These are phyloP conservation scores for Uria aalge DNA, from an alignment of 2,113 vertebrate genomes.

Conservation along the genomic window DNA sequence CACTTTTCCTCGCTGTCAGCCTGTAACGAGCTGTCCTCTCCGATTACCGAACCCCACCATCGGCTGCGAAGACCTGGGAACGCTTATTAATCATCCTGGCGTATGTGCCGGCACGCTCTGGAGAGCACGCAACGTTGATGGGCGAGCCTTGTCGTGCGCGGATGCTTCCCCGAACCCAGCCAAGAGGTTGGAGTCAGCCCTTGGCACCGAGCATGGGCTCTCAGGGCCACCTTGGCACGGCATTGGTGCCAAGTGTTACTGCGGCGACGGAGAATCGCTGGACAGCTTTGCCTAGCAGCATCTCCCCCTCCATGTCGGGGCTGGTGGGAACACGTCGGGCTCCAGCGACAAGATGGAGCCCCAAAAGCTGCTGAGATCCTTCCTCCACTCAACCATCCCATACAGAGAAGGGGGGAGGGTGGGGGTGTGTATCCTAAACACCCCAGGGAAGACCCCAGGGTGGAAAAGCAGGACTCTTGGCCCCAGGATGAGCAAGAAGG, in stretches of 20 bases:
- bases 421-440: too few species aligned
- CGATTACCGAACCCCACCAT: not conserved
- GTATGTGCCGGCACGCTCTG: too few species aligned
- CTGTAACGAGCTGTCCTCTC: not conserved
- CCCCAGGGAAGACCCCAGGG: too few species aligned
- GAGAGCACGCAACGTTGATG: not conserved
- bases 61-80: not conserved
- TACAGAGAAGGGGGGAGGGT: too few species aligned
- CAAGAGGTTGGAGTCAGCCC: not conserved
- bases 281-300: not conserved
- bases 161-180: not conserved
- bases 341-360: not conserved
- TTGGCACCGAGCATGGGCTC: accelerated
- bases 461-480: not conserved
- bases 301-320: not conserved
- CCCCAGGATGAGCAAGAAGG: not conserved
- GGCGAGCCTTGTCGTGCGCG: not conserved
- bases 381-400: not conserved
- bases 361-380: not conserved
- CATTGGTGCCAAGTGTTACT: not conserved
- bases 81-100: not conserved
- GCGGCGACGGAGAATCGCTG: not conserved
- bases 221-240: not conserved
- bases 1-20: not conserved
- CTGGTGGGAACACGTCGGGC: not conserved